Base-by-base conservation (phyloP, 2,113 vertebrate genomes). In the Odontophorus gujanensis region DNA sequence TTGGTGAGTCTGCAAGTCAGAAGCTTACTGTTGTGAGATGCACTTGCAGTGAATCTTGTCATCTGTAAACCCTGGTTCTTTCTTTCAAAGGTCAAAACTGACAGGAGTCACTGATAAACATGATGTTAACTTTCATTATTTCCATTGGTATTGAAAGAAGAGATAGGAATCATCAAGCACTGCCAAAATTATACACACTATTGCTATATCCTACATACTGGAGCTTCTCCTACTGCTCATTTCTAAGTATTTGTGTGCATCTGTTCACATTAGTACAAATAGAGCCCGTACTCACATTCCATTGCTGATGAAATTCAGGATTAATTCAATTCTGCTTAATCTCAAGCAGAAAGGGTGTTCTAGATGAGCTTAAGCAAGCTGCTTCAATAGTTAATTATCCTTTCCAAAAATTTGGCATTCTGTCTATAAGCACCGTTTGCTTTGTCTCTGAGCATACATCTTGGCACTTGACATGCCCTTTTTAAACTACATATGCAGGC, bases 61-160 rank as follows among this genome's bases (percentile, higher is more conserved):
- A 85, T 72, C 74, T 92, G 66, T 68, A 96, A 94, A 85, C 94
- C 76, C 72, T 50, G 25, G 25, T n/a, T 82, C 36, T 24, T 67
- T 68, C 34, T 77, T 84, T 79, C 61, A 91, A 90, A 96, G 93
- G 92, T 96, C 90, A 92, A 51, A 86, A 62, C 84, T 84, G 82
- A 62, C 81, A 81, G 77, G 83, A 87, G 81, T 22, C 20, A 3
- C 42, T 16, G 26, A 14, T 59, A 83, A 40, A 82, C 65, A 45
- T 82, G 75, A 19, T 24, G 40, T 77, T 90, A 66, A 36, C 32
- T 72, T 66, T 83, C 81, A 66, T 73, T 81, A 63, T 87, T 95
- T 96, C 74, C 66, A 65, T 5, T 92, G 81, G 51, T 89, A 73
- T 59, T 62, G 62, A 68, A 82, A 94, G 81, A 69, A 66, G 73